Evolutionary conservation across 1,140 invertebrate species (phyloP), one percentile per base, ranked within the genome.

Genomic region (Holcopasites calliopsidis): DNA sequence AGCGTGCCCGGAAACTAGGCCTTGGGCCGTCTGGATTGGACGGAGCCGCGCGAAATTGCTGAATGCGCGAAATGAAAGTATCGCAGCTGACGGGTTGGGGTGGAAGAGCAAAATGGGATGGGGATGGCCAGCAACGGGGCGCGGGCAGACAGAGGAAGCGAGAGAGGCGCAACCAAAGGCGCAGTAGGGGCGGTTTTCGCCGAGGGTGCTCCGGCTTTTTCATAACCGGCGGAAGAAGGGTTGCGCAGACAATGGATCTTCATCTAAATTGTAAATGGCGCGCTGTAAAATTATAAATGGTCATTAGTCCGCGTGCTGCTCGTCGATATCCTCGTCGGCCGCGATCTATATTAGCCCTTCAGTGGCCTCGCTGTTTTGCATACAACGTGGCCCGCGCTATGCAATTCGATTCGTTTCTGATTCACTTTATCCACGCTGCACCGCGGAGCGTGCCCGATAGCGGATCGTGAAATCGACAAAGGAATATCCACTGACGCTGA

Each of bases 251-350:
- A 88, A 88, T 88, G 77, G 73, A 62, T 60, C 84, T 82, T 80
- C 81, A 89, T 89, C 85, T 89, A 87, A 88, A 90, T 90, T 90
- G 87, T 87, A 88, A 89, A 89, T 87, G 83, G 76, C 77, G 82
- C 81, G 70, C 83, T 82, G 86, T 82, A 86, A 84, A 89, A 89
- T 90, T 88, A 82, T 86, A 86, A 86, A 86, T 79, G 73, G 69
- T 69, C 81, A 76, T 75, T 80, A 61, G 57, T 64, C 60, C 69
- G 52, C 58, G 60, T n/a, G 47, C 35, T 40, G 61, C 2, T n/a
- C 26, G 50, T 64, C 70, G 70, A 72, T 72, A 62, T n/a, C 33
- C 44, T 31, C 58, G 54, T 21, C 58, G 70, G n/a, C 50, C 50
- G 26, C 71, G 71, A 74, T 74, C 66, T 47, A 44, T 74, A 66